Conservation (phyloP, 1,140 invertebrate species). For the Aporrectodea caliginosa region DNA sequence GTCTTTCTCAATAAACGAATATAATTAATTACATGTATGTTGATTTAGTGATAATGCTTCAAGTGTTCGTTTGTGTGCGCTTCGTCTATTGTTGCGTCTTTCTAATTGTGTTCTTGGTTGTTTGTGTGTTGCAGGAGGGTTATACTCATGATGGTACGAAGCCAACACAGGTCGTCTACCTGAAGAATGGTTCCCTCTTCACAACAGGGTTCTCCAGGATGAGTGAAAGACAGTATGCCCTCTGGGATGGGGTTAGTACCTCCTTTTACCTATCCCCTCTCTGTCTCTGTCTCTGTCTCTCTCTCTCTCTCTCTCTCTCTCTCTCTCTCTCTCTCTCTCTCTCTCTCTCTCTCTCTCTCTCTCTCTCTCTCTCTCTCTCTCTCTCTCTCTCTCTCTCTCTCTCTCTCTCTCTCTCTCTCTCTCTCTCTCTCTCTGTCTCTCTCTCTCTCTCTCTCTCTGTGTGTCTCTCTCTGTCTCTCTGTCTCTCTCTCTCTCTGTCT, state of each 20-base stretch:
- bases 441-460: not conserved
- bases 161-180: constrained; percentile 45
- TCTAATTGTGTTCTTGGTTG: too few species aligned
- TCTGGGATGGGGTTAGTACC: constrained; percentile 50
- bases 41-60: too few species aligned
- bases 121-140: constrained; percentile 46
- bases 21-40: too few species aligned
- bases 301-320: not conserved
- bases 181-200: constrained; percentile 54
- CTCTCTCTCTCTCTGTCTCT: not conserved
- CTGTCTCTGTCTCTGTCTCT: not conserved
- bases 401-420: not conserved
- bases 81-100: too few species aligned
- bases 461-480: not conserved
- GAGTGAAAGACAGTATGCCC: constrained; percentile 55
- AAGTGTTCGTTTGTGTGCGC: too few species aligned
- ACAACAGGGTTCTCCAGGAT: constrained; percentile 56
- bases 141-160: constrained; percentile 52
- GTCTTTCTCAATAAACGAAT: too few species aligned
- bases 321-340: not conserved
- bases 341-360: not conserved
- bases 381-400: not conserved
- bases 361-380: not conserved
- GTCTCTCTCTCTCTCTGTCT: not conserved
- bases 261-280: not conserved